Evolutionary conservation across 2,888 invertebrate genomes (phyloP).

Genomic region (Drosophila kuntzei): DNA sequence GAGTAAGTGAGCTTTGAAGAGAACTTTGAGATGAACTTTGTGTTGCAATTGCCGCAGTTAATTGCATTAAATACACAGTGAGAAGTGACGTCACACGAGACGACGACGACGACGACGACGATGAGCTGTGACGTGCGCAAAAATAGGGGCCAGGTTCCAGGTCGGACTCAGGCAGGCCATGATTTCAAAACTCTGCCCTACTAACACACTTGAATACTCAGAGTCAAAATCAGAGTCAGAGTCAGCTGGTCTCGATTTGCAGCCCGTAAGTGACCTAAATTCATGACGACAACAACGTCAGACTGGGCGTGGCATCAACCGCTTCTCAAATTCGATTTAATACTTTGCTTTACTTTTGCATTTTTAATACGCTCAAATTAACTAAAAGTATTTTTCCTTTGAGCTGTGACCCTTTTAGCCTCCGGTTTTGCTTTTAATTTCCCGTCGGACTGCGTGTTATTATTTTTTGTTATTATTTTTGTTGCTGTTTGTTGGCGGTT

Average conservation of each 20-base stretch:
- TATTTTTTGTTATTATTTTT: neutral
- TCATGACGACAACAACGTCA: constrained; percentile 59
- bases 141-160: constrained; percentile 49
- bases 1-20: constrained; percentile 47
- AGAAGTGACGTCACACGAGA: constrained; percentile 69
- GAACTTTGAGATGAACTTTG: constrained; percentile 19
- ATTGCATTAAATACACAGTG: constrained; percentile 56
- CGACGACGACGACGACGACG: no score
- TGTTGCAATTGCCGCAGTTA: constrained; percentile 47
- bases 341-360: constrained; percentile 8
- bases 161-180: constrained; percentile 36
- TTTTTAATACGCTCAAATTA: constrained; percentile 42
- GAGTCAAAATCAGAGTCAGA: constrained; percentile 5
- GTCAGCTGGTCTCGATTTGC: constrained; percentile 46
- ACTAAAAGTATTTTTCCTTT: constrained; percentile 24
- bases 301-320: constrained; percentile 2
- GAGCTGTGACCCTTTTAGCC: constrained; percentile 9
- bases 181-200: constrained; percentile 55
- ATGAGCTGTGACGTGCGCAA: constrained; percentile 67
- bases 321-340: constrained; percentile 34
- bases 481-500: constrained; percentile 10
- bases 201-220: constrained; percentile 69
- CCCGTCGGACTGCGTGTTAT: constrained; percentile 25
- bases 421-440: constrained; percentile 40
- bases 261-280: constrained; percentile 68